Evolutionary conservation across 92 coral and sea anemone species (phyloP).

Genomic region (Zoanthus gigantus): DNA sequence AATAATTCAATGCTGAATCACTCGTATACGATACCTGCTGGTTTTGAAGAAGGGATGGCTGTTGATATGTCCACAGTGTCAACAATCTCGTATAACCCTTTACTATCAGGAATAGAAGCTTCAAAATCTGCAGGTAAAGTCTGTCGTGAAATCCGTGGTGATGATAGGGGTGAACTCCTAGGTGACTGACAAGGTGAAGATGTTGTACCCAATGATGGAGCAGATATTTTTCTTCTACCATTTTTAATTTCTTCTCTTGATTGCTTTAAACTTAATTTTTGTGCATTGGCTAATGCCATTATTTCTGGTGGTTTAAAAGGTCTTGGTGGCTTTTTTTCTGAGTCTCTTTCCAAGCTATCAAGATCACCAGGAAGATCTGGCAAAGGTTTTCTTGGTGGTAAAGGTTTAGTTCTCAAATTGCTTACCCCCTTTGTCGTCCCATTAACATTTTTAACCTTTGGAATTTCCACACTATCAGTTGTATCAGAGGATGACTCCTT

Average conservation of each 20-base stretch:
- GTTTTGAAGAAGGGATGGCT: not conserved
- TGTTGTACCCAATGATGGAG: slow-evolving; percentile 1
- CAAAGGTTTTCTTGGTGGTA: slow-evolving; percentile 37
- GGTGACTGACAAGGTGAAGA: slow-evolving; percentile 26
- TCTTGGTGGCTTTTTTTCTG: slow-evolving; percentile 14
- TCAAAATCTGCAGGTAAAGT: slow-evolving; percentile 39
- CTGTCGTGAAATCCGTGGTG: slow-evolving; percentile 6
- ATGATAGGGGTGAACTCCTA: slow-evolving; percentile 2
- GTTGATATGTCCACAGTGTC: slow-evolving; percentile 5
- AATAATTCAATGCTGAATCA: not conserved
- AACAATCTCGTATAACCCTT: slow-evolving; percentile 18
- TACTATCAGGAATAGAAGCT: slow-evolving; percentile 6
- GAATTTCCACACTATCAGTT: not conserved
- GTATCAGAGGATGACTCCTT: not conserved
- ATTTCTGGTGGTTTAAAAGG: slow-evolving; percentile 16
- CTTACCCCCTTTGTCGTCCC: not conserved
- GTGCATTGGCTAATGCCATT: not conserved
- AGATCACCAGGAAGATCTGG: slow-evolving; percentile 23
- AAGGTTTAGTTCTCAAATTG: slow-evolving; percentile 30
- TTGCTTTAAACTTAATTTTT: not conserved
- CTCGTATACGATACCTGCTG: slow-evolving; percentile 3
- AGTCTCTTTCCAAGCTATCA: not conserved
- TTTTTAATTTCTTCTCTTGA: not conserved
- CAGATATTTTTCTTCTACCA: slow-evolving; percentile 1
- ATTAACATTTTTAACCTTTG: slow-evolving; percentile 1